Conservation (phyloP, 1,140 invertebrate genomes). For the Triops longicaudatus region DNA sequence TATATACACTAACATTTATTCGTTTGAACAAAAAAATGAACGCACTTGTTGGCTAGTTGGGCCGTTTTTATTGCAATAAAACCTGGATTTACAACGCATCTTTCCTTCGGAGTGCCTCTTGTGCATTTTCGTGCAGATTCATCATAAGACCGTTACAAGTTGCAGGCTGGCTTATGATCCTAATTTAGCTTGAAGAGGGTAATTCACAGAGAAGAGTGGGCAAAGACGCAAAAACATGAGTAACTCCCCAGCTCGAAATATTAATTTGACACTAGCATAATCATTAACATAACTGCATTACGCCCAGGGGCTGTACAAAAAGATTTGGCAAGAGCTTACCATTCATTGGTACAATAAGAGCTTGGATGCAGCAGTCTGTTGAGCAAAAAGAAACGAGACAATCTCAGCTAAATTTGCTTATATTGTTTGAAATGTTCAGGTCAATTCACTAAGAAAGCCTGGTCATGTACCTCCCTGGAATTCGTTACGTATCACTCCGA, state of each 20-base stretch:
- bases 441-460: not conserved
- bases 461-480: not conserved
- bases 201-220: not conserved
- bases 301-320: too few species aligned
- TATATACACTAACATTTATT: not conserved
- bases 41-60: not conserved
- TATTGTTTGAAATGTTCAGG: too few species aligned
- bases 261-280: too few species aligned
- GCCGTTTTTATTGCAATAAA: not conserved
- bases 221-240: not conserved
- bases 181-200: not conserved
- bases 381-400: too few species aligned
- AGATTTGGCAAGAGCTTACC: too few species aligned
- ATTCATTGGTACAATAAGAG: too few species aligned
- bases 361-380: too few species aligned
- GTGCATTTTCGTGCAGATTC: not conserved
- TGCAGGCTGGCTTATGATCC: not conserved
- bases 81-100: not conserved
- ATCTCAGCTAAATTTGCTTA: too few species aligned
- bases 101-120: not conserved
- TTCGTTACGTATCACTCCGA: not conserved
- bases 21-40: not conserved
- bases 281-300: too few species aligned
- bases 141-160: not conserved
- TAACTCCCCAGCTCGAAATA: not conserved